phyloP scores from a whole-genome alignment of 2,888 invertebrate genomes.

The Thymelicus sylvestris region DNA sequence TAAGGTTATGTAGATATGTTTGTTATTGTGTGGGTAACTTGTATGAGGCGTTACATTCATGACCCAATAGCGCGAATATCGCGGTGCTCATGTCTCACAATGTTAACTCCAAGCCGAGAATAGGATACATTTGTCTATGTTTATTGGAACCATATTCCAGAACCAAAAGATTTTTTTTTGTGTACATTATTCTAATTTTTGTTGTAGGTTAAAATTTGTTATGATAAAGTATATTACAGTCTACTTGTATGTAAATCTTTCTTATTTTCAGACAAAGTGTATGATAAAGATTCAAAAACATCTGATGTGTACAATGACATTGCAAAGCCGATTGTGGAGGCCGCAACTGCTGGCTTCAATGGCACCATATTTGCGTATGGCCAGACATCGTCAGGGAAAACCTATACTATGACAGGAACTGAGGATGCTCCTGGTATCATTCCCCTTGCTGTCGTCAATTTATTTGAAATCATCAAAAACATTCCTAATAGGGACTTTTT shows the following conservation, averaged over 20 bases:
- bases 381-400: conserved; percentile 96
- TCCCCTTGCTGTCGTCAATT: conserved; percentile 87
- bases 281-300: conserved; percentile 85
- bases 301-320: conserved; percentile 87
- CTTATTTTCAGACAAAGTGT: conserved; percentile 88
- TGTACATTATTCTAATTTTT: no score
- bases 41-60: no score
- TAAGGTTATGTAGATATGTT: conserved; percentile 6
- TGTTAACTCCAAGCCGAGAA: no score
- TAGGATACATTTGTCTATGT: no score
- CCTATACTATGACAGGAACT: conserved; percentile 92
- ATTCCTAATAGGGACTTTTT: conserved; percentile 89
- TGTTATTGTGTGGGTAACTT: not conserved
- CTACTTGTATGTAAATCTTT: not conserved
- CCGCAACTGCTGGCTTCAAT: conserved; percentile 90
- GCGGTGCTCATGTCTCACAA: no score
- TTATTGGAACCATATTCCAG: no score
- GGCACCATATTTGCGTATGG: conserved; percentile 97
- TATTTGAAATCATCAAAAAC: conserved; percentile 87
- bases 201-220: no score
- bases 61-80: conserved; percentile 9
- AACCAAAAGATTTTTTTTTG: no score
- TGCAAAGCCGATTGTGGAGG: conserved; percentile 89
- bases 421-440: conserved; percentile 89
- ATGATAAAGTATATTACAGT: no score